These are phyloP conservation scores for Mystacornis crossleyi DNA, from an alignment of 2,113 vertebrate species.

Conservation along the genomic window DNA sequence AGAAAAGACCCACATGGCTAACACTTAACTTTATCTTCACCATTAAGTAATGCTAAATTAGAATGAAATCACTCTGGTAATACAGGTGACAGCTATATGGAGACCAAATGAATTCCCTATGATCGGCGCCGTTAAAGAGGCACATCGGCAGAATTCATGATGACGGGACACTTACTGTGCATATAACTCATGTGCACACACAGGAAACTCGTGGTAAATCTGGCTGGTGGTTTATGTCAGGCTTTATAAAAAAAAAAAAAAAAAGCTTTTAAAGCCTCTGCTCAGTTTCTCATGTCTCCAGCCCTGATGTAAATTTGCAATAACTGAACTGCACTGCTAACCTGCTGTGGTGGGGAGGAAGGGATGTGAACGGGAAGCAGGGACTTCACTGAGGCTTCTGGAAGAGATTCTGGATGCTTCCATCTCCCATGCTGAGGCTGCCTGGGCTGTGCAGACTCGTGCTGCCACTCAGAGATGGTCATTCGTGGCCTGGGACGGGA, in stretches of 20 bases:
- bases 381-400: not conserved
- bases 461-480: not conserved
- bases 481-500: not conserved
- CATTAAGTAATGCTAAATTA: slow-evolving; percentile 72
- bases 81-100: slow-evolving; percentile 72
- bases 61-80: slow-evolving; percentile 49
- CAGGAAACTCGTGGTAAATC: slow-evolving; percentile 23
- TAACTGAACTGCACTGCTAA: not conserved
- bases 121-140: slow-evolving; percentile 48
- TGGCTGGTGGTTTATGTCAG: not conserved
- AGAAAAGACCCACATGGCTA: slow-evolving; percentile 51
- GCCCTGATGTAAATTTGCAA: not conserved
- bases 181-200: slow-evolving; percentile 13
- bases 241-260: not conserved
- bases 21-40: slow-evolving; percentile 67
- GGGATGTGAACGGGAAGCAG: not conserved
- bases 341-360: not conserved
- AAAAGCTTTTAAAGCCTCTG: slow-evolving; percentile 1
- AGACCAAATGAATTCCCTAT: slow-evolving; percentile 67
- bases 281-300: not conserved
- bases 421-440: not conserved
- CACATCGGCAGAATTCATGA: slow-evolving; percentile 38
- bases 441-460: not conserved
- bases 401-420: not conserved
- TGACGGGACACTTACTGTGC: not conserved